Evolutionary conservation across 2,797 vertebrate species (phyloP), one percentile per base, ranked within the genome.

Genomic region (Todus mexicanus): DNA sequence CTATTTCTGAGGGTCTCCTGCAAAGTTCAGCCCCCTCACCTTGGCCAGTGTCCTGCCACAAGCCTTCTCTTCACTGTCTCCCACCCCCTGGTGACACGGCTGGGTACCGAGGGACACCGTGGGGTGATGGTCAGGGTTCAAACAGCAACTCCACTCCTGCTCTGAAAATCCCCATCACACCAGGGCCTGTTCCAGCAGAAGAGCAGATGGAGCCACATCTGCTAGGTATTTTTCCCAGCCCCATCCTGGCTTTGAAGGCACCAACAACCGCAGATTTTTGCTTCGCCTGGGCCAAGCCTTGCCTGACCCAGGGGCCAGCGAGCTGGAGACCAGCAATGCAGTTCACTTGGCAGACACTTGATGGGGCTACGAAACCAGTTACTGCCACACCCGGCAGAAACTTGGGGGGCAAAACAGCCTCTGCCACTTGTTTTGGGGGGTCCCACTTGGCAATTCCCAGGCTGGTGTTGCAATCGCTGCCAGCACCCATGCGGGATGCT

Each of bases 301-400:
- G 60, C 51, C 20, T 6, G 45, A 10, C 19, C 33, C 40, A 4
- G 37, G 51, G 90, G 51, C 11, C 51, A 35, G 42, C 25, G 5
- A 47, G 16, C 22, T 7, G n/a, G n/a, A 43, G 79, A 66, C 53
- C 81, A 35, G 45, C 70, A 3, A 16, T 77, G 96, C 96, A 94
- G 88, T 96, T 93, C 93, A 5, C 64, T 37, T 40, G 86, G 64
- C 80, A 94, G 78, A 77, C 95, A 63, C 95, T 84, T 73, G 95
- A 94, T 96, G 96, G 96, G 74, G 95, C 95, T 92, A 16, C 68
- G 37, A 94, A 70, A 86, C 94, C 94, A 35, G 15, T 0, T 3
- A 90, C 37, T 1, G 38, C n/a, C 27, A 3, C 81, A 42, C 33
- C 87, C 66, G 76, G 88, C 40, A 54, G 35, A 4, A 65, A 29